phyloP scores from a whole-genome alignment of 1,140 invertebrate genomes.

The Microplitis mediator region DNA sequence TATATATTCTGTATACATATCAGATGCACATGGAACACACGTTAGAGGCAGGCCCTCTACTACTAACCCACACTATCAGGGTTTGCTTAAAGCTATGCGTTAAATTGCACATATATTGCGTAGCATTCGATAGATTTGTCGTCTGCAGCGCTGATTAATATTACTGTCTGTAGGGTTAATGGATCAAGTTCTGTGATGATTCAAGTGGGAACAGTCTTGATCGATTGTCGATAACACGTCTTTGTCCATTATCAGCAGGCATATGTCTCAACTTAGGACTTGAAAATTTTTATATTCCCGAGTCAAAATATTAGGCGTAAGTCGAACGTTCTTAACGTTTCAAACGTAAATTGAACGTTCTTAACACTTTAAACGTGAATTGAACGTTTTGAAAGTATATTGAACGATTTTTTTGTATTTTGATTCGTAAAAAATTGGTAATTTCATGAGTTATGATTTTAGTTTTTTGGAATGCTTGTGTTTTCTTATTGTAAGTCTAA shows the following conservation, averaged over 20 bases:
- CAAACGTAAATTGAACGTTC: too few species aligned
- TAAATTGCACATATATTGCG: conserved; percentile 27
- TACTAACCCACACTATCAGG: neutral
- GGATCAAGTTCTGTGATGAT: neutral
- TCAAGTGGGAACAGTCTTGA: neutral
- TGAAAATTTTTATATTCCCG: too few species aligned
- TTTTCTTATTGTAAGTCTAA: too few species aligned
- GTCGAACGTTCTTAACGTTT: too few species aligned
- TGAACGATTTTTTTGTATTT: too few species aligned
- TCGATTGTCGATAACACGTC: neutral
- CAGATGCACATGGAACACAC: conserved; percentile 44
- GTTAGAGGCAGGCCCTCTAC: conserved; percentile 22
- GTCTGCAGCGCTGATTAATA: conserved; percentile 46
- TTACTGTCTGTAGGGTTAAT: conserved; percentile 4
- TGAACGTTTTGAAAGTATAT: too few species aligned
- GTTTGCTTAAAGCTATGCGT: conserved; percentile 1
- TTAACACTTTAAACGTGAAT: too few species aligned
- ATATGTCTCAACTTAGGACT: too few species aligned
- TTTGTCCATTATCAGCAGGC: neutral
- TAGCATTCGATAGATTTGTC: conserved; percentile 48
- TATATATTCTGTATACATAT: conserved; percentile 35
- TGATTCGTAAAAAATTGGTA: too few species aligned
- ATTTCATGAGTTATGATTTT: too few species aligned
- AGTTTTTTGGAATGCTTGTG: too few species aligned
- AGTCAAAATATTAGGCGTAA: too few species aligned